Percentiles rank a stretch among this genome's conserved stretches.
phyloP scores from a whole-genome alignment of 2,888 invertebrate genomes.

The Herminia tarsipennalis region DNA sequence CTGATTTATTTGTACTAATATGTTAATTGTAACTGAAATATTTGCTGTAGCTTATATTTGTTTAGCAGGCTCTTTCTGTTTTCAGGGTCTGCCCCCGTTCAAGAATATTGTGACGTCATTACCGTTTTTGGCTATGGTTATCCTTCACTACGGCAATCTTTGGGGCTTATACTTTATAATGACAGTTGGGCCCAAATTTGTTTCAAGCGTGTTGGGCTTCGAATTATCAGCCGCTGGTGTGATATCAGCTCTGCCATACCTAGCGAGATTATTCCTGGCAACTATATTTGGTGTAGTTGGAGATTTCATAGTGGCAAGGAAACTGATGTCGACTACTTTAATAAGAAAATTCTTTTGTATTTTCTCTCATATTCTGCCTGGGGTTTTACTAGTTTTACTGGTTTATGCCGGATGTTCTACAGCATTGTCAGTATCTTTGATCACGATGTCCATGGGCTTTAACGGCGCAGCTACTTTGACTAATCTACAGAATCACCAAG shows the following conservation, averaged over 20 bases:
- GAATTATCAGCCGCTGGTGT: conserved; percentile 89
- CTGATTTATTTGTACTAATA: conserved; percentile 10
- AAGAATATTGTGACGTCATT: conserved; percentile 86
- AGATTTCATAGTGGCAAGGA: conserved; percentile 83
- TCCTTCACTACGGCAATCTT: conserved; percentile 90
- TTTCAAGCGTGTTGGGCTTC: conserved; percentile 90
- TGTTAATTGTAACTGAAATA: conserved; percentile 25
- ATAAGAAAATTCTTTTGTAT: conserved; percentile 88
- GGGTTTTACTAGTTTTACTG: conserved; percentile 79
- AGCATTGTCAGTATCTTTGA: conserved; percentile 86
- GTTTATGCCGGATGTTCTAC: conserved; percentile 88
- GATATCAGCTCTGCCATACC: conserved; percentile 89
- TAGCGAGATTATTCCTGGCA: conserved; percentile 88
- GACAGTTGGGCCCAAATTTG: conserved; percentile 91
- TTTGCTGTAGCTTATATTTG: conserved; percentile 3
- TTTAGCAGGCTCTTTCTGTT: conserved; percentile 29
- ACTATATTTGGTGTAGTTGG: conserved; percentile 90
- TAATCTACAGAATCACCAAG: conserved; percentile 89
- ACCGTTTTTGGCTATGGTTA: conserved; percentile 88
- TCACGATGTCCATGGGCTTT: conserved; percentile 89
- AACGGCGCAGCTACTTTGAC: conserved; percentile 87
- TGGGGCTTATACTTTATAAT: conserved; percentile 92
- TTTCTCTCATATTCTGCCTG: conserved; percentile 86
- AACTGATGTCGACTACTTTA: conserved; percentile 70
- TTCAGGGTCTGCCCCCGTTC: conserved; percentile 88